phyloP scores from a whole-genome alignment of 2,888 invertebrate species.

The Tachina fera region DNA sequence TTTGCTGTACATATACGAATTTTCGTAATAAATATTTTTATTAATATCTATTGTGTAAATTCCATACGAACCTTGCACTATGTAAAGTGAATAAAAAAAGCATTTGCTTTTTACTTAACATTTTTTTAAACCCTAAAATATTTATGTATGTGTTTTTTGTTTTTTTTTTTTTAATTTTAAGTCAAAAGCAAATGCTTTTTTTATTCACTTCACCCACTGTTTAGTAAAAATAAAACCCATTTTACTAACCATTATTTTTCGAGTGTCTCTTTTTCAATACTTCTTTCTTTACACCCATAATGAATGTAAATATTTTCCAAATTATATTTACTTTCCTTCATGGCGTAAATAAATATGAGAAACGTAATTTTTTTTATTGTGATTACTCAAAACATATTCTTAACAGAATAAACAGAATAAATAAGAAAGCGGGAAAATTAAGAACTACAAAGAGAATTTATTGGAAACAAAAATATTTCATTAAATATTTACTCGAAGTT shows the following conservation, averaged over 20 bases:
- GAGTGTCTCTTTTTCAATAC: constrained; percentile 40
- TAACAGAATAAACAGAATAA: constrained; percentile 13
- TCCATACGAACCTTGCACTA: no score
- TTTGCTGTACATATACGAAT: no score
- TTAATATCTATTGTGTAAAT: no score
- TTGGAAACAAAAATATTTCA: not conserved
- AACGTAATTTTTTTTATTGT: constrained; percentile 35
- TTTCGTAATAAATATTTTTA: no score
- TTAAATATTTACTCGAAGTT: not conserved
- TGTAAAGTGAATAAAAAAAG: no score
- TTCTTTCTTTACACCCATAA: constrained; percentile 58
- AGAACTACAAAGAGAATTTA: constrained; percentile 21
- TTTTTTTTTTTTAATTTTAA: no score
- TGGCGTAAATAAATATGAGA: constrained; percentile 75
- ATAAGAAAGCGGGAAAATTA: constrained; percentile 18
- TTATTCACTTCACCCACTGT: no score
- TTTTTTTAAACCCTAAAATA: no score
- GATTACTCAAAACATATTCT: constrained; percentile 11
- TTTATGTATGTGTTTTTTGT: no score
- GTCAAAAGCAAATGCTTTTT: no score
- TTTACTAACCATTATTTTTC: constrained; percentile 14
- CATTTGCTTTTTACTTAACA: no score
- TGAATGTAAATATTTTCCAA: constrained; percentile 73
- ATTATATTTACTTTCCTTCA: constrained; percentile 76
- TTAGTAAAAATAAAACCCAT: not conserved